phyloP scores from a whole-genome alignment of 2,888 invertebrate genomes.

The Kryphioiulus occultus region DNA sequence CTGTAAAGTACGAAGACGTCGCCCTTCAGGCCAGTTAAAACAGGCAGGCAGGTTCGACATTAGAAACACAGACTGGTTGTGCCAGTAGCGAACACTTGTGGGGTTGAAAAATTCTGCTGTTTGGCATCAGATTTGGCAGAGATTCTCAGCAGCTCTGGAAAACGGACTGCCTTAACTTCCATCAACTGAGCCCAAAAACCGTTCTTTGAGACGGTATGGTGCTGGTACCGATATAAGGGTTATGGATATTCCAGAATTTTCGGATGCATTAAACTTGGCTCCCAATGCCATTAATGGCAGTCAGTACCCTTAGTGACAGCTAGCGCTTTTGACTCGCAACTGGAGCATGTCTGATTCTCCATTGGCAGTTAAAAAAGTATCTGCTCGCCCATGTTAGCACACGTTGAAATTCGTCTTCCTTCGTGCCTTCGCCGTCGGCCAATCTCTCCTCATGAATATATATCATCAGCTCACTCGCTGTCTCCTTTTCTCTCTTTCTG shows the following conservation, averaged over 20 bases:
- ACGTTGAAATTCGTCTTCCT: background rate
- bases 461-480: slow-evolving; percentile 19
- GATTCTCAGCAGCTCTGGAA: too few species aligned
- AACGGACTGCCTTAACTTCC: too few species aligned
- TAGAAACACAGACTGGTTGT: too few species aligned
- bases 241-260: too few species aligned
- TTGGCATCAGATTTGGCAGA: too few species aligned
- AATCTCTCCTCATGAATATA: slow-evolving; percentile 31
- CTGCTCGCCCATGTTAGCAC: background rate
- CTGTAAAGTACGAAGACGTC: too few species aligned
- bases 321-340: slow-evolving; percentile 11
- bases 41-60: too few species aligned
- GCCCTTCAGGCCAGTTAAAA: too few species aligned
- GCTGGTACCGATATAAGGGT: too few species aligned
- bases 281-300: background rate
- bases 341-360: slow-evolving; percentile 20
- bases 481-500: slow-evolving; percentile 17
- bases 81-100: too few species aligned
- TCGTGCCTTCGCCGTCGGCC: slow-evolving; percentile 3
- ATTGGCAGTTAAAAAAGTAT: background rate
- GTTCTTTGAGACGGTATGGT: too few species aligned
- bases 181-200: background rate
- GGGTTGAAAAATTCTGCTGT: too few species aligned
- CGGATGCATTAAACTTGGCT: background rate
- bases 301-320: background rate